Evolutionary conservation across 1,140 invertebrate genomes (phyloP).

Genomic region (Chrysoperla carnea): DNA sequence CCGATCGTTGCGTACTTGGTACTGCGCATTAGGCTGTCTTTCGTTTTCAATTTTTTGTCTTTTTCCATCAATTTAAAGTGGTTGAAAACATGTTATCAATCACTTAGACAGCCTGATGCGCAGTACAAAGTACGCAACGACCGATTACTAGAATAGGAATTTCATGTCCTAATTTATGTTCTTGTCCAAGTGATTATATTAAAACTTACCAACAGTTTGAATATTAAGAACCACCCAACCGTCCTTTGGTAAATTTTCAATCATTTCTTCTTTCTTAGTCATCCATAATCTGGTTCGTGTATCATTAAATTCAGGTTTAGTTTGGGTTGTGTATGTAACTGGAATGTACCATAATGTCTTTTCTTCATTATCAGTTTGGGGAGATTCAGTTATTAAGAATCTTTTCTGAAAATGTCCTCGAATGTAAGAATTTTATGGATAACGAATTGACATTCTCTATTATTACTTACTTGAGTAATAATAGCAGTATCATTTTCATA

Average conservation of each 20-base stretch:
- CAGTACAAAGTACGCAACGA: too few relatives aligned
- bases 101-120: too few relatives aligned
- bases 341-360: constrained; percentile 32
- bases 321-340: constrained; percentile 30
- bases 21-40: too few relatives aligned
- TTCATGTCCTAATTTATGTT: too few relatives aligned
- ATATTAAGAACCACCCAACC: constrained; percentile 32
- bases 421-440: too few relatives aligned
- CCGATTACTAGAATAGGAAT: too few relatives aligned
- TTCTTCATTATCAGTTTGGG: constrained; percentile 8
- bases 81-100: too few relatives aligned
- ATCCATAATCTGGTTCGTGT: constrained; percentile 19
- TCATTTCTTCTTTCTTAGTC: constrained; percentile 7
- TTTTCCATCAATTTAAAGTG: too few relatives aligned
- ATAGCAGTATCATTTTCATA: constrained; percentile 23
- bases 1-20: too few relatives aligned
- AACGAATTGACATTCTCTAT: too few relatives aligned
- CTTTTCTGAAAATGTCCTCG: constrained; percentile 31
- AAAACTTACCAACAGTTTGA: constrained; percentile 13
- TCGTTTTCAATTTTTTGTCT: too few relatives aligned
- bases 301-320: constrained; percentile 16
- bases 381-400: constrained; percentile 21
- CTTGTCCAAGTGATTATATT: too few relatives aligned
- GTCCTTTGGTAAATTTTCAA: constrained; percentile 6
- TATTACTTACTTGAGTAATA: constrained; percentile 32